These are phyloP conservation scores for Vanessa cardui DNA, from an alignment of 2,888 invertebrate genomes.

Conservation along the genomic window DNA sequence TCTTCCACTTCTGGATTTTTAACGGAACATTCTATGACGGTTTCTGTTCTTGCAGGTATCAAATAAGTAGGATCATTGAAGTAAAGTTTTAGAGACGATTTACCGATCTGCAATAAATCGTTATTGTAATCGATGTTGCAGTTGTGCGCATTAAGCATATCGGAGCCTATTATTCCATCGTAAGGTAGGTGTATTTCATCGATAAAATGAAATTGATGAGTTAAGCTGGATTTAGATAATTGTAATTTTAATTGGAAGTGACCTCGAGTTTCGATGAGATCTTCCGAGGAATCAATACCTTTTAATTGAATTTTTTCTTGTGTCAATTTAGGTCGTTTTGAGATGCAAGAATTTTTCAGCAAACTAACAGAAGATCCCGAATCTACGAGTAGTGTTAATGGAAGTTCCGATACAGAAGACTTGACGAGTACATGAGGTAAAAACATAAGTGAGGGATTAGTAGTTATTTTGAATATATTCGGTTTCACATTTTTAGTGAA, in stretches of 20 bases:
- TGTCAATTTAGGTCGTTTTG: not conserved
- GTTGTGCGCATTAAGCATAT: constrained; percentile 16
- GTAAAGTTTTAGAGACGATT: constrained; percentile 7
- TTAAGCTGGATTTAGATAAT: constrained; percentile 4
- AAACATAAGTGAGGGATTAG: not conserved
- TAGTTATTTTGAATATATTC: not conserved
- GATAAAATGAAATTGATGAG: constrained; percentile 39
- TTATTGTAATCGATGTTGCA: constrained; percentile 31
- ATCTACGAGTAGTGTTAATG: constrained; percentile 31
- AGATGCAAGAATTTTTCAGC: constrained; percentile 25
- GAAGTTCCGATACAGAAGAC: constrained; percentile 18
- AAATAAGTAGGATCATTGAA: constrained; percentile 1
- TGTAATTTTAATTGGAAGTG: constrained; percentile 36
- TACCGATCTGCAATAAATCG: constrained; percentile 14
- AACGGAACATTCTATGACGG: constrained; percentile 4
- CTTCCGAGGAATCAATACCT: constrained; percentile 27
- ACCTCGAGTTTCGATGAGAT: constrained; percentile 26
- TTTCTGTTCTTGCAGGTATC: constrained; percentile 6
- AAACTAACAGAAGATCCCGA: constrained; percentile 31
- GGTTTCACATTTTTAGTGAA: not conserved
- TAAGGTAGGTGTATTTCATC: constrained; percentile 37
- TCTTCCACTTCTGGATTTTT: not conserved
- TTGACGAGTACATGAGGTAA: constrained; percentile 16
- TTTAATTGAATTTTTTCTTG: too few relatives aligned
- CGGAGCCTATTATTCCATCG: constrained; percentile 42